Evolutionary conservation across 2,113 vertebrate genomes (phyloP).

Genomic region (Clarias gariepinus): DNA sequence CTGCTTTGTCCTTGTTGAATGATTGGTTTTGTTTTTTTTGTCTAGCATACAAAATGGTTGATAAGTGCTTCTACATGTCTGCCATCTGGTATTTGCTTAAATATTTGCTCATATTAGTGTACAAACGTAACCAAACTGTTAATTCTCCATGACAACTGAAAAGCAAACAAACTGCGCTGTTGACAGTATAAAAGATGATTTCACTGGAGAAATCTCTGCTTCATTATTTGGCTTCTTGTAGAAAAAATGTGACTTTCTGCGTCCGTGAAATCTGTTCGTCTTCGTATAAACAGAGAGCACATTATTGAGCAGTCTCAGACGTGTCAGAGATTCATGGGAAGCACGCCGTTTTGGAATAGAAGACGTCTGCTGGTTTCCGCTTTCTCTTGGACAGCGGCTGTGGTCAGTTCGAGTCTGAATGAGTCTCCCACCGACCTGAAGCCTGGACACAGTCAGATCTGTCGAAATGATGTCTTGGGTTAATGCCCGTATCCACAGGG

Average conservation of each 20-base stretch:
- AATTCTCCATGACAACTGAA: not conserved
- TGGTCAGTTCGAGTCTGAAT: conserved; percentile 7
- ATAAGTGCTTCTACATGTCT: not conserved
- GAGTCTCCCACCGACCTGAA: conserved; percentile 20
- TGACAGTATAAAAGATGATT: not conserved
- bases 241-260: not conserved
- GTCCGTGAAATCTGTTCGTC: too few species aligned
- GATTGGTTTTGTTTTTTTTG: not conserved
- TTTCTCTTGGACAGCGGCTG: conserved; percentile 8
- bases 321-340: not conserved
- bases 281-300: not conserved
- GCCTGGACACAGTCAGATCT: conserved; percentile 22
- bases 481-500: conserved; percentile 28
- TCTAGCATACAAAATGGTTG: not conserved
- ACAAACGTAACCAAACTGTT: not conserved
- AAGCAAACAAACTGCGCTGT: not conserved
- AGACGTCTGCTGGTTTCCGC: conserved; percentile 18
- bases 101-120: not conserved
- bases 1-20: not conserved
- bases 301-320: not conserved
- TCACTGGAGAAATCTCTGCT: not conserved
- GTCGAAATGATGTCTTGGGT: conserved; percentile 31
- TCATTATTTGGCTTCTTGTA: not conserved
- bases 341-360: not conserved
- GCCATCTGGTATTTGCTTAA: not conserved